Evolutionary conservation across 2,113 vertebrate genomes (phyloP).

Genomic region (Artemisiospiza belli): DNA sequence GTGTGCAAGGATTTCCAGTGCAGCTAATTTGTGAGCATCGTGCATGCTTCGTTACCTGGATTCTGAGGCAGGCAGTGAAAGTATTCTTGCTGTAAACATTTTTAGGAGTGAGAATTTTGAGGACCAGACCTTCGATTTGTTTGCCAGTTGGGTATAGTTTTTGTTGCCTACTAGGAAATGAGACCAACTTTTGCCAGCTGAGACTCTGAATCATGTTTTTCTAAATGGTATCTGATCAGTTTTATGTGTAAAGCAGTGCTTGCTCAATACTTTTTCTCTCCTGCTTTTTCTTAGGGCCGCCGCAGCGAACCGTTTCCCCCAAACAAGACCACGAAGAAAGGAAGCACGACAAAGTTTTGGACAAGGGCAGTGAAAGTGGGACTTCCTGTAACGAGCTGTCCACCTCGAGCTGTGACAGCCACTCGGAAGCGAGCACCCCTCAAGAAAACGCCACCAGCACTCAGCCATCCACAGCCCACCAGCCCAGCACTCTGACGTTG

Average conservation of each 20-base stretch:
- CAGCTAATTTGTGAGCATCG: not conserved
- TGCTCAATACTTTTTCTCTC: slow-evolving; percentile 11
- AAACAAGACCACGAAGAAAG: slow-evolving; percentile 82
- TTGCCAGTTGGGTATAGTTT: not conserved
- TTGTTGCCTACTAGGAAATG: not conserved
- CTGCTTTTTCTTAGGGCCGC: slow-evolving; percentile 75
- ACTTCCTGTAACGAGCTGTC: slow-evolving; percentile 88
- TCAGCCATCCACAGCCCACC: slow-evolving; percentile 76
- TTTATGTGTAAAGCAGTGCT: not conserved
- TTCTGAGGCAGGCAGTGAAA: not conserved
- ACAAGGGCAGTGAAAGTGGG: slow-evolving; percentile 89
- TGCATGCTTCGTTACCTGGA: not conserved
- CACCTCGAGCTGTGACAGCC: slow-evolving; percentile 89
- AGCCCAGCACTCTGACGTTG: slow-evolving; percentile 85
- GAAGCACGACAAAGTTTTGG: slow-evolving; percentile 80
- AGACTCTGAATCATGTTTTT: not conserved
- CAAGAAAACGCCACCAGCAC: slow-evolving; percentile 78
- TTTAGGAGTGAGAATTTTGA: not conserved
- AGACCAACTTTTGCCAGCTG: not conserved
- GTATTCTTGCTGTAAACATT: not conserved
- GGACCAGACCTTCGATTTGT: not conserved
- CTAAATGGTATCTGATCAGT: not conserved
- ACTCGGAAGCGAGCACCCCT: slow-evolving; percentile 84
- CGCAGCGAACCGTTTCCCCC: slow-evolving; percentile 77
- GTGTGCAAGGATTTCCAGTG: not conserved